Evolutionary conservation across 2,888 invertebrate genomes (phyloP).

Genomic region (Melinopterus prodromus): DNA sequence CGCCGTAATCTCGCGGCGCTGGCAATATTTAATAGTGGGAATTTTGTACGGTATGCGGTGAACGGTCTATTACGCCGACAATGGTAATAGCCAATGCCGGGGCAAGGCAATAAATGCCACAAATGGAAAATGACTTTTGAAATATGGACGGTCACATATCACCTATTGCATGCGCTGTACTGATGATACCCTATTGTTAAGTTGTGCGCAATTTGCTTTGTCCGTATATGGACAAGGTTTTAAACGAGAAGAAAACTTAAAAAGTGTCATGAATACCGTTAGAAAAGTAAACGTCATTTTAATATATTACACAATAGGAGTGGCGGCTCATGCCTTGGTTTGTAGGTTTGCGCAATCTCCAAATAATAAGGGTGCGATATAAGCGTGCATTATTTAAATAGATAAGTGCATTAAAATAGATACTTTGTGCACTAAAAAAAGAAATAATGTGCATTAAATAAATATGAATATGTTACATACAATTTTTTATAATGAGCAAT

Average conservation of each 20-base stretch:
- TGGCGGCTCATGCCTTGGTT: too few relatives aligned
- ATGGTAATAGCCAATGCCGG: neutral
- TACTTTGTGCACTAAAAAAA: too few relatives aligned
- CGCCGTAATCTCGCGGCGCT: neutral
- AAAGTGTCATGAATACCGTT: neutral
- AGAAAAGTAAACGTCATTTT: neutral
- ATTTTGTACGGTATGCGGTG: neutral
- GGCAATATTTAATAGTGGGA: neutral
- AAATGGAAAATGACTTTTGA: neutral
- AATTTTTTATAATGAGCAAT: too few relatives aligned
- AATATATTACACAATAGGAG: too few relatives aligned
- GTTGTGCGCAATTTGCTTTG: neutral
- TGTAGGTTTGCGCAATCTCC: too few relatives aligned
- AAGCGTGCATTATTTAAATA: too few relatives aligned
- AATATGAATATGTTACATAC: too few relatives aligned
- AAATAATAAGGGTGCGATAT: too few relatives aligned
- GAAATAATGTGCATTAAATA: too few relatives aligned
- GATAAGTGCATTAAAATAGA: too few relatives aligned
- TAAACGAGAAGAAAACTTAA: neutral
- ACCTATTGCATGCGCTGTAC: neutral
- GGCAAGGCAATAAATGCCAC: neutral
- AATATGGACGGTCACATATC: slow-evolving; percentile 4
- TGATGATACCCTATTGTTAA: neutral
- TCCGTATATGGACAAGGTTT: neutral
- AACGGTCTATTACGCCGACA: neutral